These are phyloP conservation scores for Pseudochromis fuscus DNA, from an alignment of 2,797 vertebrate species.

Conservation along the genomic window DNA sequence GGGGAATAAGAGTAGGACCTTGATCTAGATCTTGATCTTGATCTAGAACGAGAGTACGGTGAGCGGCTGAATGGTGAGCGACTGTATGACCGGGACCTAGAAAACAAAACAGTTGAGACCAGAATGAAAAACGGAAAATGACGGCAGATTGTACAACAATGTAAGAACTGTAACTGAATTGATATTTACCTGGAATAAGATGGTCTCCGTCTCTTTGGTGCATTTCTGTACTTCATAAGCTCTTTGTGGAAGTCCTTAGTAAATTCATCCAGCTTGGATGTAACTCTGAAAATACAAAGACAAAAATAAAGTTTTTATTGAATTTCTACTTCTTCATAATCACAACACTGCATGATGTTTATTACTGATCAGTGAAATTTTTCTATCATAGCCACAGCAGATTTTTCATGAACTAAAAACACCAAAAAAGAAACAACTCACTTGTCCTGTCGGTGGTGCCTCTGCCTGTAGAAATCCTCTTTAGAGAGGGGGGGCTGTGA, in stretches of 20 bases:
- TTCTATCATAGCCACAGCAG: neutral
- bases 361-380: neutral
- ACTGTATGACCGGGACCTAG: slow-evolving; percentile 95
- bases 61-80: slow-evolving; percentile 95
- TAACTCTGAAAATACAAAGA: slow-evolving; percentile 86
- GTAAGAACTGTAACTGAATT: slow-evolving; percentile 10
- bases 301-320: neutral
- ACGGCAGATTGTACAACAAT: slow-evolving; percentile 3
- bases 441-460: slow-evolving; percentile 95
- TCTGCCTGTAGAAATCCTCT: slow-evolving; percentile 97
- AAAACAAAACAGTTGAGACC: slow-evolving; percentile 29
- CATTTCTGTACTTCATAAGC: slow-evolving; percentile 98
- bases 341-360: neutral
- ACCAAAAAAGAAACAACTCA: slow-evolving; percentile 76
- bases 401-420: neutral
- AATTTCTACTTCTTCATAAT: slow-evolving; percentile 6
- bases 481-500: slow-evolving; percentile 89
- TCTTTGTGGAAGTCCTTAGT: slow-evolving; percentile 99
- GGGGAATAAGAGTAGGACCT: slow-evolving; percentile 92
- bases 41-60: slow-evolving; percentile 91
- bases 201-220: slow-evolving; percentile 94
- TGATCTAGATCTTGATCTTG: slow-evolving; percentile 85
- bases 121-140: slow-evolving; percentile 10
- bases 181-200: slow-evolving; percentile 94
- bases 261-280: slow-evolving; percentile 99